These are phyloP conservation scores for Oryzias sinensis DNA, from an alignment of 2,797 vertebrate genomes.

Conservation along the genomic window DNA sequence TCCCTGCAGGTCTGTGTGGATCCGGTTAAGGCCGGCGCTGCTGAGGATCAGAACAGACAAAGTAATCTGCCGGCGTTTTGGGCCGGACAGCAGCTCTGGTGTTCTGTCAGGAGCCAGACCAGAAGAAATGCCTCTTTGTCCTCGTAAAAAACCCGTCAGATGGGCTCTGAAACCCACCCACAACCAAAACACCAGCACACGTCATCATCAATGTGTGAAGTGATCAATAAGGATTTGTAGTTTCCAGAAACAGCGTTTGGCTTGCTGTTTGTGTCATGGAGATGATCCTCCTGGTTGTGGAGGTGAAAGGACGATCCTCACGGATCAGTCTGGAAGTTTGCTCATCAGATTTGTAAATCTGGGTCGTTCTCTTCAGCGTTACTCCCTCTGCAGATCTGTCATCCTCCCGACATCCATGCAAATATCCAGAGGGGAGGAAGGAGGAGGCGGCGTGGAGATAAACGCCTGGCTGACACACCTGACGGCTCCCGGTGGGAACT, in stretches of 20 bases:
- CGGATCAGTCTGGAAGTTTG: constrained; percentile 10
- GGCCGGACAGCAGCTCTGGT: constrained; percentile 33
- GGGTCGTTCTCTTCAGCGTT: constrained; percentile 3
- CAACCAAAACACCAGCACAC: constrained; percentile 14
- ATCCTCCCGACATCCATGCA: constrained; percentile 1
- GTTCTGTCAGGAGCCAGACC: constrained; percentile 43
- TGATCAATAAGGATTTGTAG: constrained; percentile 35
- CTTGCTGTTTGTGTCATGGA: too few relatives aligned
- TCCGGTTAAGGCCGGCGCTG: constrained; percentile 36
- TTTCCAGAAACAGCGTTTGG: background rate
- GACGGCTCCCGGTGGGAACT: constrained; percentile 15
- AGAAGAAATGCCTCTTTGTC: constrained; percentile 17
- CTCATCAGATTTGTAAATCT: constrained; percentile 33
- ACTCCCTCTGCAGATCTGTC: too few relatives aligned
- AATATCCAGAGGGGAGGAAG: constrained; percentile 12
- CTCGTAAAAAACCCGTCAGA: constrained; percentile 13
- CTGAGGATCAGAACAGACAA: constrained; percentile 45
- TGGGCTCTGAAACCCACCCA: constrained; percentile 18
- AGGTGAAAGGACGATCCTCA: constrained; percentile 16
- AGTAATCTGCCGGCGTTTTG: constrained; percentile 33
- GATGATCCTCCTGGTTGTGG: too few relatives aligned
- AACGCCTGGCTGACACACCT: constrained; percentile 31
- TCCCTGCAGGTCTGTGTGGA: constrained; percentile 53
- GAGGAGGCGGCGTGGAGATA: constrained; percentile 18
- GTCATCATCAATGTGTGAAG: constrained; percentile 26